Percentiles rank a stretch among this genome's conserved stretches.
These are phyloP conservation scores for Characodon lateralis DNA, from an alignment of 2,797 vertebrate species.

Conservation along the genomic window DNA sequence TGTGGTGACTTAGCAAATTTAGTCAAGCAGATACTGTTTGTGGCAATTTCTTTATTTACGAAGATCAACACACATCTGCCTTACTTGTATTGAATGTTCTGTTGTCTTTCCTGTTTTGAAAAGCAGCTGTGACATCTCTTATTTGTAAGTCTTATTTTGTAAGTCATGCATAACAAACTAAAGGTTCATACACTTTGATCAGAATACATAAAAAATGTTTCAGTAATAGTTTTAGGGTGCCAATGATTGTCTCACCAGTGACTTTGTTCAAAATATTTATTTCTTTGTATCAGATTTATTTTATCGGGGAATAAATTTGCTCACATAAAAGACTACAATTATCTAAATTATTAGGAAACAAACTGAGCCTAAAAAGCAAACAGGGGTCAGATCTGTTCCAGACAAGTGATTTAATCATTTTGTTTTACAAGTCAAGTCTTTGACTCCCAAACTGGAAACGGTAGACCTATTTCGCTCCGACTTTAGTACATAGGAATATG, in stretches of 20 bases:
- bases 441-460: constrained; percentile 36
- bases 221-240: neutral
- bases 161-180: neutral
- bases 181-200: neutral
- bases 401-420: constrained; percentile 26
- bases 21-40: neutral
- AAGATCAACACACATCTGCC: neutral
- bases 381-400: neutral
- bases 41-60: neutral
- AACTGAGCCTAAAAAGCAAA: neutral
- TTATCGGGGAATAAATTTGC: neutral
- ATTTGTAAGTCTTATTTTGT: neutral
- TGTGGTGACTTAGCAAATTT: neutral
- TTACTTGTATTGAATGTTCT: neutral
- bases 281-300: neutral
- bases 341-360: neutral
- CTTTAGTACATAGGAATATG: constrained; percentile 38
- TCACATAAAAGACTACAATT: neutral
- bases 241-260: too few relatives aligned
- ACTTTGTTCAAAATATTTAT: neutral
- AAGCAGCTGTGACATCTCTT: neutral
- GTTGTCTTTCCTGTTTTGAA: neutral
- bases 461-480: constrained; percentile 27
- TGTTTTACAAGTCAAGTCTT: constrained; percentile 36
- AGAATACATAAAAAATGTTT: neutral